A percentile compares a stretch with the other conserved stretches of the same genome.
Evolutionary conservation across 2,113 vertebrate genomes (phyloP).

Genomic region (Bambusicola thoracicus): DNA sequence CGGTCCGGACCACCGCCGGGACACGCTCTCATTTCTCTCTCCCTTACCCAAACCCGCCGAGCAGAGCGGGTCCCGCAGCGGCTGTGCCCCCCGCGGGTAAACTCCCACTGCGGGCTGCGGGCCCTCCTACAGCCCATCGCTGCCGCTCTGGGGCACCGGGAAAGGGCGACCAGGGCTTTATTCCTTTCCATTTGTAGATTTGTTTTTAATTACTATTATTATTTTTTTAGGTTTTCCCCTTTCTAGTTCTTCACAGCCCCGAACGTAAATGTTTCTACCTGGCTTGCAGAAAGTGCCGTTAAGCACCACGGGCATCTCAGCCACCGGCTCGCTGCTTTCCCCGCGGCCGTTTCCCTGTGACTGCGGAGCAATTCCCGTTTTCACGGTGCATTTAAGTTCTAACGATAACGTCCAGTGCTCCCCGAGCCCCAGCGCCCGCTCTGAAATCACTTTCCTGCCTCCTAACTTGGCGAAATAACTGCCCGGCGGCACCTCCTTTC

Average conservation of each 20-base stretch:
- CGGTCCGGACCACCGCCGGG: neutral
- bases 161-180: slow-evolving; percentile 52
- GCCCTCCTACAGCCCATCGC: slow-evolving; percentile 59
- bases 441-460: slow-evolving; percentile 5
- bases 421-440: neutral
- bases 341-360: neutral
- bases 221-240: slow-evolving; percentile 6
- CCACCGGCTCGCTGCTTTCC: neutral
- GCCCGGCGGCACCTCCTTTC: neutral
- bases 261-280: slow-evolving; percentile 37
- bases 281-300: slow-evolving; percentile 50
- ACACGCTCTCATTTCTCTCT: neutral
- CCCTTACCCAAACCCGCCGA: neutral
- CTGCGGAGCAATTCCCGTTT: neutral
- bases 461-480: neutral
- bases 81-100: neutral
- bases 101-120: neutral
- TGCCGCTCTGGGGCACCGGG: slow-evolving; percentile 56
- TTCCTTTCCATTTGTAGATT: neutral
- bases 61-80: neutral
- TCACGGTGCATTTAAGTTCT: slow-evolving; percentile 50
- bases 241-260: slow-evolving; percentile 29
- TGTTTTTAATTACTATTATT: no score
- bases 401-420: slow-evolving; percentile 18
- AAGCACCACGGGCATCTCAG: slow-evolving; percentile 1